Evolutionary conservation across 1,140 invertebrate genomes (phyloP), one percentile per base, ranked within the genome.

Genomic region (Phortica variegata): DNA sequence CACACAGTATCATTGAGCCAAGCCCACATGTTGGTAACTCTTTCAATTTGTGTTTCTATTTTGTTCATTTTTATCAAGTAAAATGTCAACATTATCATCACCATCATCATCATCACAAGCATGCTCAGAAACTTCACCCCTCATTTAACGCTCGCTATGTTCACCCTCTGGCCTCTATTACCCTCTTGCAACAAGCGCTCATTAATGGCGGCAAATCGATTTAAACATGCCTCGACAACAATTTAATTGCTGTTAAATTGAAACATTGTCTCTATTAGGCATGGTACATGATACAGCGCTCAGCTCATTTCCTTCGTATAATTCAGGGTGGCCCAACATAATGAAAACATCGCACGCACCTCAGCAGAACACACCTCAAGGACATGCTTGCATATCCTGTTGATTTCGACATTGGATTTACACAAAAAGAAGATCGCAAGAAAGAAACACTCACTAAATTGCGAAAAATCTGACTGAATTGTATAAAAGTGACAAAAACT

Each of bases 181-280:
- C n/a, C n/a, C n/a, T n/a, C n/a, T n/a, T n/a, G n/a, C n/a, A n/a
- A n/a, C n/a, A n/a, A n/a, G n/a, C n/a, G n/a, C n/a, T 55, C 36
- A 59, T 61, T 61, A 58, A 53, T 60, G 49, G 54, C 54, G 48
- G 45, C 47, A 61, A 68, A 68, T 68, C 58, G 65, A 68, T 68
- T 68, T 58, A 65, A 8, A n/a, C 4, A 9, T 4, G 8, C 13
- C 12, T 4, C 32, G 32, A 34, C 60, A 68, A 69, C 65, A 63
- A 63, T 68, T 68, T 68, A 68, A 68, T 68, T 68, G 63, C 51
- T 46, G 50, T 38, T 49, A 41, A 52, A 56, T 52, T 48, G 17
- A 8, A 17, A 16, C 36, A 7, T 44, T 48, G 51, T 46, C 48
- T 49, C 49, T 53, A 57, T 47, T 31, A 32, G 40, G 48, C 56